A percentile compares a stretch with the other conserved stretches of the same genome.
Evolutionary conservation across 2,113 vertebrate species (phyloP).

Genomic region (Hippocampus abdominalis): DNA sequence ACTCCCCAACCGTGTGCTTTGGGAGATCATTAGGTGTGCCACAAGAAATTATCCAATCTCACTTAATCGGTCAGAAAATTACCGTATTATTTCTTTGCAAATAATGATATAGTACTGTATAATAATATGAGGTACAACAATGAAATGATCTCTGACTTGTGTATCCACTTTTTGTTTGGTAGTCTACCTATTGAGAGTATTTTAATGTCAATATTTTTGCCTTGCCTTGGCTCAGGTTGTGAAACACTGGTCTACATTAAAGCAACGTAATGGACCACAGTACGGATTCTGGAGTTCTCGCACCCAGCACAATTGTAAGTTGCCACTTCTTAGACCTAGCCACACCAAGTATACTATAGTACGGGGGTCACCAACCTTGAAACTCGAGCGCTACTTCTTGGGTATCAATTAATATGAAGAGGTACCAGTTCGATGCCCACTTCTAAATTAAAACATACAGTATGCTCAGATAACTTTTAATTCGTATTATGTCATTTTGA

Average conservation of each 20-base stretch:
- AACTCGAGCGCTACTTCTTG: too few species aligned
- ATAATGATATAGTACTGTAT: neutral
- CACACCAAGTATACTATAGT: neutral
- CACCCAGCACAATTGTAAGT: conserved; percentile 43
- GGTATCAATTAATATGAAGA: too few species aligned
- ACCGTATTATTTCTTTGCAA: neutral
- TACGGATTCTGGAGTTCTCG: conserved; percentile 19
- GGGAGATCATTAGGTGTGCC: neutral
- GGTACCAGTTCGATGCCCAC: too few species aligned
- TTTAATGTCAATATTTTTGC: neutral
- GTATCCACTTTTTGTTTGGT: neutral
- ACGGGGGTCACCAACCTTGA: too few species aligned
- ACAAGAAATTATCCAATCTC: neutral
- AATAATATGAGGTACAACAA: neutral
- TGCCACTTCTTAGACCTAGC: neutral
- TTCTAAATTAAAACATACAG: too few species aligned
- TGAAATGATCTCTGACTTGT: neutral
- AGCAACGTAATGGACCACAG: conserved; percentile 47
- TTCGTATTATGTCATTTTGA: too few species aligned
- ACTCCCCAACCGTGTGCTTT: neutral
- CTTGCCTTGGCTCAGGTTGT: neutral
- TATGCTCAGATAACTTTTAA: too few species aligned
- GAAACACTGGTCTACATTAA: conserved; percentile 4
- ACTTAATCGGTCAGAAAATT: neutral
- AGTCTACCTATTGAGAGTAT: neutral